phyloP scores from a whole-genome alignment of 2,113 vertebrate genomes.

The Alligator mississippiensis region DNA sequence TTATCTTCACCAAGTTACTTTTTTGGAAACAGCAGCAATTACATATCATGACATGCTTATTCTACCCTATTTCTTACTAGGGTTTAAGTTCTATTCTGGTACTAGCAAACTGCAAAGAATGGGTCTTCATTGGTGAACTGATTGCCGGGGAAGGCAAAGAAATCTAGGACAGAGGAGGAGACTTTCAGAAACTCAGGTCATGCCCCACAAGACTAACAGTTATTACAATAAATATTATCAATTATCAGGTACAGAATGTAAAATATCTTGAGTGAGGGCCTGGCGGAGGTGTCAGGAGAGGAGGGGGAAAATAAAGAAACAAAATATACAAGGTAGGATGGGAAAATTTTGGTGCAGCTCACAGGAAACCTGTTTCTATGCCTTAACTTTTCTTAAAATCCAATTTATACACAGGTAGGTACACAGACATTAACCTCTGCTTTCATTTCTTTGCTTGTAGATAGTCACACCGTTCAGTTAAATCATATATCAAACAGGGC shows the following conservation, averaged over 20 bases:
- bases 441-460: not conserved
- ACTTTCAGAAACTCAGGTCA: not conserved
- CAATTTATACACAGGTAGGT: not conserved
- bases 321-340: too few relatives aligned
- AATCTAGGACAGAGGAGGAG: not conserved
- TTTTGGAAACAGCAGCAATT: not conserved
- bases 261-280: not conserved
- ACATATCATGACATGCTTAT: accelerated
- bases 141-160: not conserved
- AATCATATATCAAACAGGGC: not conserved
- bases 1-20: not conserved
- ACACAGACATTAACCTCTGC: not conserved
- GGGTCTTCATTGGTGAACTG: not conserved
- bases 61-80: not conserved
- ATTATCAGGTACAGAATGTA: too few relatives aligned
- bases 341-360: too few relatives aligned
- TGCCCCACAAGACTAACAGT: not conserved
- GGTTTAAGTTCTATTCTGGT: not conserved
- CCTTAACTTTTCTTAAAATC: not conserved
- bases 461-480: not conserved
- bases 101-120: not conserved
- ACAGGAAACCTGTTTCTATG: too few relatives aligned
- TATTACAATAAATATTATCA: too few relatives aligned
- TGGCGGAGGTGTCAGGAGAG: not conserved
- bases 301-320: not conserved